Evolutionary conservation across 2,797 vertebrate genomes (phyloP), one percentile per base, ranked within the genome.

Genomic region (Platalea minor): DNA sequence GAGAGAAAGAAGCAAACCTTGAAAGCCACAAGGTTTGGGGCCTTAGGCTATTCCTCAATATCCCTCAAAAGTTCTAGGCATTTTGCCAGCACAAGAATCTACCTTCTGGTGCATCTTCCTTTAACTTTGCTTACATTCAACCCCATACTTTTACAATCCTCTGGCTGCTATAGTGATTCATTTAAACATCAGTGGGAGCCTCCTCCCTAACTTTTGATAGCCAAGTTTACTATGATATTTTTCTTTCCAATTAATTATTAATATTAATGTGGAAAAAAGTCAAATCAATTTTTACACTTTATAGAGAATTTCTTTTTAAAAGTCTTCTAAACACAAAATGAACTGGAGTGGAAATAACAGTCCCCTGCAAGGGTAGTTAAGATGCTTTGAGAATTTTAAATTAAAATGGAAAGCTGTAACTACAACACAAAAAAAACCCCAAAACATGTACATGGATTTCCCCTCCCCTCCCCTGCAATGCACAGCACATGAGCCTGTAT

Each of bases 1-100:
- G 59, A 60, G 35, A 88, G 90, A 93, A 84, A 91, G 68, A 78
- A 95, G 48, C 48, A 96, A 97, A 85, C 85, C 92, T 97, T 94
- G 94, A 96, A 97, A 97, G 89, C 76, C 93, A 91, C 85, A 73
- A 94, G 94, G 82, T 89, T 89, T 91, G 65, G 59, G 87, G 85
- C 96, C 96, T 91, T 90, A 92, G 94, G 96, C 96, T 94, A 92
- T 96, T 96, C 95, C 93, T 97, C 94, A 93, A 93, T 93, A 95
- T 94, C 91, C 94, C 89, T 96, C 92, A 93, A 93, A 97, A 94
- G 86, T 93, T 94, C 94, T 85, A 93, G 97, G 95, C 93, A 86
- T 73, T 95, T 63, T 93, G 94, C 97, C 94, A 97, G 89, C 39
- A 11, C 28, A 65, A 93, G 89, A 86, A 86, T 56, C 76, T 91